Evolutionary conservation across 2,797 vertebrate genomes (phyloP).

Genomic region (Anguilla anguilla): DNA sequence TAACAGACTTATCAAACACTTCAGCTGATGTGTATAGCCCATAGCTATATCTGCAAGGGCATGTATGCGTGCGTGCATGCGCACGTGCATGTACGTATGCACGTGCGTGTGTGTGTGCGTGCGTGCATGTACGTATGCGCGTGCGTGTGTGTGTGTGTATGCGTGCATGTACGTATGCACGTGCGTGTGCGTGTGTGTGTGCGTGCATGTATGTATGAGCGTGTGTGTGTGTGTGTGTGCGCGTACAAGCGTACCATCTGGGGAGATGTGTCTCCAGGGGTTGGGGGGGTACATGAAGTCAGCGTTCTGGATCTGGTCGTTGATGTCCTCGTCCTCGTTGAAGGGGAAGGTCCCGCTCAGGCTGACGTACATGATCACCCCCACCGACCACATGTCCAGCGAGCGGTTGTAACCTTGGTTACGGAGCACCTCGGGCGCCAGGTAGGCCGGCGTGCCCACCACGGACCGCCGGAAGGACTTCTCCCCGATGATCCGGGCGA

Average conservation of each 20-base stretch:
- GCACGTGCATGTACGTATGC: too few relatives aligned
- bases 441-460: constrained; percentile 88
- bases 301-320: constrained; percentile 92
- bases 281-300: constrained; percentile 92
- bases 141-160: neutral
- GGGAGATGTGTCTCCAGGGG: constrained; percentile 88
- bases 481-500: constrained; percentile 90
- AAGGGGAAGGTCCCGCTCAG: constrained; percentile 91
- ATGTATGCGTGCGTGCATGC: neutral
- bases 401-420: constrained; percentile 94
- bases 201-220: neutral
- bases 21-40: neutral
- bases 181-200: neutral
- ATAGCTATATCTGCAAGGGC: neutral
- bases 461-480: constrained; percentile 92
- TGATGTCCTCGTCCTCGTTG: constrained; percentile 93
- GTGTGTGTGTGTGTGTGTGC: neutral
- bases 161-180: neutral
- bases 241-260: constrained; percentile 70
- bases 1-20: neutral
- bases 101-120: too few relatives aligned
- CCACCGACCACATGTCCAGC: constrained; percentile 93
- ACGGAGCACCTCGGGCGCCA: constrained; percentile 87
- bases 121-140: too few relatives aligned
- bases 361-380: constrained; percentile 93